A percentile compares a stretch with the other conserved stretches of the same genome.
Evolutionary conservation across 2,797 vertebrate species (phyloP).

Genomic region (Pangasius djambal): DNA sequence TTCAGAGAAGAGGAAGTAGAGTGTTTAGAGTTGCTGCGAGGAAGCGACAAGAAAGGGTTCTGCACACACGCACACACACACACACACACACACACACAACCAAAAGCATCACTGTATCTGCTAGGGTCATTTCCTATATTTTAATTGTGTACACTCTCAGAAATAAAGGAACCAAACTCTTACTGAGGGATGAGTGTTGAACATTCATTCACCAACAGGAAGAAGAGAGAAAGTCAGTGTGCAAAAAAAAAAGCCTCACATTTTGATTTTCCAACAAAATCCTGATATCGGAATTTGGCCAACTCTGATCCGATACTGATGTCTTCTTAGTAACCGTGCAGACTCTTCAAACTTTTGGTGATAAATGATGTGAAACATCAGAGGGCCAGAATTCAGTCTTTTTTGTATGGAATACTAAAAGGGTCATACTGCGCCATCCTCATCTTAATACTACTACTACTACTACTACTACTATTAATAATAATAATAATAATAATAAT

Average conservation of each 20-base stretch:
- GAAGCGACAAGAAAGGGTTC: neutral
- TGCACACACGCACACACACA: neutral
- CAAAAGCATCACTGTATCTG: neutral
- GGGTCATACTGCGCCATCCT: too few relatives aligned
- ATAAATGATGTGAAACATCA: too few relatives aligned
- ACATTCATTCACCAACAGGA: neutral
- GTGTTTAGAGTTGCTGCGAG: neutral
- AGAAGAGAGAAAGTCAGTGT: neutral
- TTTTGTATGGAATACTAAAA: too few relatives aligned
- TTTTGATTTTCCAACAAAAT: neutral
- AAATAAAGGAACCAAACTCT: neutral
- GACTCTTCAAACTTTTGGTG: too few relatives aligned
- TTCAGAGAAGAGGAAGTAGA: neutral
- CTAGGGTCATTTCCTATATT: neutral
- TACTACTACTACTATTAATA: too few relatives aligned
- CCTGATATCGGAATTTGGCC: too few relatives aligned
- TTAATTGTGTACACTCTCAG: neutral
- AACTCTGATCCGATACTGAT: too few relatives aligned
- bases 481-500: too few relatives aligned
- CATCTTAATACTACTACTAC: too few relatives aligned
- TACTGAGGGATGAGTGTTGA: neutral
- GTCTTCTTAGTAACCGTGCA: too few relatives aligned
- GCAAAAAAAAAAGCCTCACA: neutral
- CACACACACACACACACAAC: neutral
- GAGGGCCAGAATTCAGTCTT: too few relatives aligned